phyloP scores from a whole-genome alignment of 2,888 invertebrate genomes.

The Coleophora deauratella region DNA sequence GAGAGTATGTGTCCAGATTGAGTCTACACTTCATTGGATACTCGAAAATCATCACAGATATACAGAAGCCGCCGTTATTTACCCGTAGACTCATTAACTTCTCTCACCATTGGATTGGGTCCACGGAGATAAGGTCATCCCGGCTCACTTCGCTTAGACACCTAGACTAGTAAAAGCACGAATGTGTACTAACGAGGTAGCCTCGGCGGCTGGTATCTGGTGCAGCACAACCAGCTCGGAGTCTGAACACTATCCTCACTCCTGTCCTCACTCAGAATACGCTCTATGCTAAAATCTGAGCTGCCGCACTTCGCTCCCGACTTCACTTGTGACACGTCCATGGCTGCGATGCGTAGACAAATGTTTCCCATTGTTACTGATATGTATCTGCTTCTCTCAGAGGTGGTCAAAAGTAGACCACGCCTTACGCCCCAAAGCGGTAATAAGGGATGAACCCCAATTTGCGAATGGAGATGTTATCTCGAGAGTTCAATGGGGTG shows the following conservation, averaged over 20 bases:
- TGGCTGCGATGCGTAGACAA: constrained; percentile 25
- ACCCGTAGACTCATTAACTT: too few species aligned
- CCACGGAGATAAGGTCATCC: too few species aligned
- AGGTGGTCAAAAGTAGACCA: constrained; percentile 18
- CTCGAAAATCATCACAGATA: too few species aligned
- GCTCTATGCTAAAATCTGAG: constrained; percentile 76
- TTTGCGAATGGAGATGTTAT: constrained; percentile 37
- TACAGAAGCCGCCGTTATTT: too few species aligned
- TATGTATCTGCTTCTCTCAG: not conserved
- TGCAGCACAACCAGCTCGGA: constrained; percentile 80
- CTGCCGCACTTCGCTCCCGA: constrained; percentile 44
- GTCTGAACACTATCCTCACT: constrained; percentile 24
- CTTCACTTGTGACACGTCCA: constrained; percentile 46
- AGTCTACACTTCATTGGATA: too few species aligned
- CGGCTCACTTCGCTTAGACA: too few species aligned
- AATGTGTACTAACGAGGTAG: constrained; percentile 73
- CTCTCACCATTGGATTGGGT: too few species aligned
- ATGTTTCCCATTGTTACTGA: not conserved
- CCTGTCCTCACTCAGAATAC: constrained; percentile 70
- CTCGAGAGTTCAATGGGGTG: constrained; percentile 37
- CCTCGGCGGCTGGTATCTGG: constrained; percentile 82
- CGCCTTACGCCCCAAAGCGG: constrained; percentile 27
- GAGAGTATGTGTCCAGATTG: too few species aligned
- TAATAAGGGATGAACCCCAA: constrained; percentile 14
- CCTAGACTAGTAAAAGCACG: not conserved